phyloP scores from a whole-genome alignment of 2,113 vertebrate species.

The Tursiops truncatus region DNA sequence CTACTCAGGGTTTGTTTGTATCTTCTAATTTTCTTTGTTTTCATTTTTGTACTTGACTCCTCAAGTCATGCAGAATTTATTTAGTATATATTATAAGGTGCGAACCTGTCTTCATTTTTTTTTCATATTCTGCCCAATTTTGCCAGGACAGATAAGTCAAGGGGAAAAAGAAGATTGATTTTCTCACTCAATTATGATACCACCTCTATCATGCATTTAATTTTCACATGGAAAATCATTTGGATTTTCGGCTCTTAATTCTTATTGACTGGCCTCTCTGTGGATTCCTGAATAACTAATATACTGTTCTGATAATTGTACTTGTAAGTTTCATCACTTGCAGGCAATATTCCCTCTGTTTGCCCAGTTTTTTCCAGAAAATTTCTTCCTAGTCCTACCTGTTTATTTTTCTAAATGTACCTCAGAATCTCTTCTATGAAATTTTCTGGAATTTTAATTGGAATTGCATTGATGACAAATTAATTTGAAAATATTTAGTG shows the following conservation, averaged over 20 bases:
- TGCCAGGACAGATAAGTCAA: not conserved
- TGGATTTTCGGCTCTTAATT: not conserved
- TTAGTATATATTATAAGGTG: not conserved
- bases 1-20: not conserved
- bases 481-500: not conserved
- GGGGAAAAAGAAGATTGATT: not conserved
- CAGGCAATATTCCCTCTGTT: not conserved
- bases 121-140: not conserved
- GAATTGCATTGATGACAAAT: not conserved
- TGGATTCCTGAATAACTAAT: not conserved
- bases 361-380: not conserved
- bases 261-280: not conserved
- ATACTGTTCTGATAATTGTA: not conserved
- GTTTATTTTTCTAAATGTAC: not conserved
- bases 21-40: not conserved
- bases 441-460: not conserved
- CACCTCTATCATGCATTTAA: not conserved
- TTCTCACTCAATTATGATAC: not conserved
- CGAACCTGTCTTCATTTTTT: not conserved
- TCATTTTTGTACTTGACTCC: not conserved
- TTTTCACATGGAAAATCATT: not conserved
- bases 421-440: not conserved
- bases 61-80: not conserved
- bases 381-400: not conserved
- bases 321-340: not conserved